Percentiles rank a stretch among this genome's conserved stretches.
Conservation (phyloP, 2,888 invertebrate species). For the Lithophane ornitopus region DNA sequence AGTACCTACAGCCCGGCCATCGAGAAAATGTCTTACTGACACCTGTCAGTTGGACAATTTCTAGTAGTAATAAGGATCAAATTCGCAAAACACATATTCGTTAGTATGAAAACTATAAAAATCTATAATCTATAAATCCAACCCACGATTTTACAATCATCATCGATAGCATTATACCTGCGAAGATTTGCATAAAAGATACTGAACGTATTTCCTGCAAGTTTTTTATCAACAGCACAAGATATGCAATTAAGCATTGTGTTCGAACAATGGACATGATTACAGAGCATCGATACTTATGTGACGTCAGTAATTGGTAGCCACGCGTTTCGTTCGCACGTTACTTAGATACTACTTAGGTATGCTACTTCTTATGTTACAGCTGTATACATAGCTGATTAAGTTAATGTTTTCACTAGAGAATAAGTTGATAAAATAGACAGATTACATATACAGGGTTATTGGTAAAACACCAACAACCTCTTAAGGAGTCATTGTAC, state of each 20-base stretch:
- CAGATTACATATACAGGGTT: too few species aligned
- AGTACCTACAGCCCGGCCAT: too few species aligned
- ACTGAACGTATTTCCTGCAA: constrained; percentile 32
- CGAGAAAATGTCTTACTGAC: too few species aligned
- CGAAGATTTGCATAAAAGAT: constrained; percentile 37
- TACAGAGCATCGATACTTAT: constrained; percentile 35
- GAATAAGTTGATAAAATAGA: too few species aligned
- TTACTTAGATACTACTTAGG: not conserved
- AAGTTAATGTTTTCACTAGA: not conserved
- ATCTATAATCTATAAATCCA: not conserved
- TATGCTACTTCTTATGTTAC: not conserved
- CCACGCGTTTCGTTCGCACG: constrained; percentile 35
- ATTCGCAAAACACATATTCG: too few species aligned
- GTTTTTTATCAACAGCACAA: constrained; percentile 49
- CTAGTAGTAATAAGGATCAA: too few species aligned
- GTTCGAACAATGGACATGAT: constrained; percentile 55
- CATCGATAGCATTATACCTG: constrained; percentile 10
- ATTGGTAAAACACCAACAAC: too few species aligned
- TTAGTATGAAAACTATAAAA: too few species aligned
- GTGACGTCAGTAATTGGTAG: constrained; percentile 52
- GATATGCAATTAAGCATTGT: constrained; percentile 51
- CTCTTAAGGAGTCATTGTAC: too few species aligned
- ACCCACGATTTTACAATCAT: constrained; percentile 5
- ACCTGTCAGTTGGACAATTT: too few species aligned
- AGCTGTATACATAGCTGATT: not conserved